Conservation (phyloP, 2,797 vertebrate genomes). For the Mus spretus region DNA sequence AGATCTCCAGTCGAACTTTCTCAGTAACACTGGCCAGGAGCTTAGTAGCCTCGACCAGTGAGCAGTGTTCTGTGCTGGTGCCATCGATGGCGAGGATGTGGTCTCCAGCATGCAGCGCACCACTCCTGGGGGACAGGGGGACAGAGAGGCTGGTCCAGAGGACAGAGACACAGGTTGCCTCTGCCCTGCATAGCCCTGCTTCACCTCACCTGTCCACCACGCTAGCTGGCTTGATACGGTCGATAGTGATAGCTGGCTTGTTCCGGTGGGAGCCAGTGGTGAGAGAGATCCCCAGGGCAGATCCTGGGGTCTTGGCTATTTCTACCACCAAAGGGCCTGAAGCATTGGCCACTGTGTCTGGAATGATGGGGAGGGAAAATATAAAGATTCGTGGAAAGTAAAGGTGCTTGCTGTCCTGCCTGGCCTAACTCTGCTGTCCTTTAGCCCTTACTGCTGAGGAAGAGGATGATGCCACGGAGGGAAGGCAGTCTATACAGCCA, state of each 20-base stretch:
- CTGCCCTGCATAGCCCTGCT: rapidly evolving
- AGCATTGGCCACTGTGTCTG: conserved; percentile 95
- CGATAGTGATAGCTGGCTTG: conserved; percentile 96
- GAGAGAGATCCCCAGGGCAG: conserved; percentile 94
- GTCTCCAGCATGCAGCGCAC: conserved; percentile 94
- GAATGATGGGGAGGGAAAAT: rapidly evolving
- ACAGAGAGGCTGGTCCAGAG: neutral
- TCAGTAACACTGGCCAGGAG: conserved; percentile 95
- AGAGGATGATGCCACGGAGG: neutral
- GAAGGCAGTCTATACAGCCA: rapidly evolving
- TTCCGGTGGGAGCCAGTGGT: conserved; percentile 92
- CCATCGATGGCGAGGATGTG: conserved; percentile 97
- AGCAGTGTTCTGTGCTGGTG: conserved; percentile 96
- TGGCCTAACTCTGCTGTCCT: neutral
- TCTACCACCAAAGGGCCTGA: conserved; percentile 97
- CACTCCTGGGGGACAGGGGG: conserved; percentile 89
- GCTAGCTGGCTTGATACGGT: conserved; percentile 96
- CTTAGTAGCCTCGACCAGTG: conserved; percentile 95
- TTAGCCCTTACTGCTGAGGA: neutral
- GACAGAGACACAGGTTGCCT: no score
- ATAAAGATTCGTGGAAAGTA: neutral
- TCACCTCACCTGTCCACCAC: conserved; percentile 96
- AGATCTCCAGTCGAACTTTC: conserved; percentile 94
- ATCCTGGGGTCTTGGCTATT: conserved; percentile 95
- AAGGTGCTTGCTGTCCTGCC: neutral